These are phyloP conservation scores for Lepus townsendii DNA, from an alignment of 2,797 vertebrate genomes.

Conservation along the genomic window DNA sequence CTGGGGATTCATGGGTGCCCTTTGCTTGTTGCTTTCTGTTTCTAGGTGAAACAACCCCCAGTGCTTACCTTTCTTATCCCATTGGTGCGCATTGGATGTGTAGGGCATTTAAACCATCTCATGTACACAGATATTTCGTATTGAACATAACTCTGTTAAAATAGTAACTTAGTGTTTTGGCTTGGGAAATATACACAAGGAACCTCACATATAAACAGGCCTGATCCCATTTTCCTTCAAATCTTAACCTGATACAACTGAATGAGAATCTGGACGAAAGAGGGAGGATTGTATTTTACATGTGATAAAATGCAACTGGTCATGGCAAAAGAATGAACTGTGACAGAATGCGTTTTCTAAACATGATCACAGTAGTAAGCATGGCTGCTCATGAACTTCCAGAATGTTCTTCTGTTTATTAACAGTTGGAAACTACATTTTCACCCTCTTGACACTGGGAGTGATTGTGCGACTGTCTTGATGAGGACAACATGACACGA, in stretches of 20 bases:
- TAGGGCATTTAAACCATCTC: no score
- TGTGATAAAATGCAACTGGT: not conserved
- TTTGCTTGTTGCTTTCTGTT: not conserved
- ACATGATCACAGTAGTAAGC: not conserved
- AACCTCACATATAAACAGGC: no score
- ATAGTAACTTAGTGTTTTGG: no score
- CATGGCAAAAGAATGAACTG: not conserved
- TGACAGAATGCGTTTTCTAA: not conserved
- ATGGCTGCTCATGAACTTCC: not conserved
- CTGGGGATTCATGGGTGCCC: not conserved
- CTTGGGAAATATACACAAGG: no score
- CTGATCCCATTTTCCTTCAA: no score
- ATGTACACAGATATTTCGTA: no score
- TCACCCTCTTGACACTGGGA: not conserved
- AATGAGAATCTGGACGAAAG: not conserved
- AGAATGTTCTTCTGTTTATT: not conserved
- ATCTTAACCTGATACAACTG: no score
- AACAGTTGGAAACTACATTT: not conserved
- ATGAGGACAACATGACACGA: not conserved
- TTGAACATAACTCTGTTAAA: no score
- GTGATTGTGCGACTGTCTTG: not conserved
- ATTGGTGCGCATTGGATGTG: not conserved
- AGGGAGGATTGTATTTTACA: not conserved
- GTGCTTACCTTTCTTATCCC: not conserved
- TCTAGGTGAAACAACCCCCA: not conserved